These are phyloP conservation scores for Drosophila emarginata DNA, from an alignment of 2,888 invertebrate species.

Conservation along the genomic window DNA sequence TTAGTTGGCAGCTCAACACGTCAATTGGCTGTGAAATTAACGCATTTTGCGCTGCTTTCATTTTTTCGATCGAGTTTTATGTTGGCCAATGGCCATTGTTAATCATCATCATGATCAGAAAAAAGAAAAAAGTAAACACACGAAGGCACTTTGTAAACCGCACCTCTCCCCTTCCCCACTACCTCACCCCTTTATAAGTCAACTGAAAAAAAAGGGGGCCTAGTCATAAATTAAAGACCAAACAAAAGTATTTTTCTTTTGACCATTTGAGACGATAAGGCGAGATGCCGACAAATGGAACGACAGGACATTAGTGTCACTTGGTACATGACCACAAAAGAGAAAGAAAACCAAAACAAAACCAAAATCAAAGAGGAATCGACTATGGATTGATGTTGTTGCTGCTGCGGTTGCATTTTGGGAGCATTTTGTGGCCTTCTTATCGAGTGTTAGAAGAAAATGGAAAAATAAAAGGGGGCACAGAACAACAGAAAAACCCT, in stretches of 20 bases:
- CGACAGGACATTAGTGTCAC: conserved; percentile 77
- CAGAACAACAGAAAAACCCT: not conserved
- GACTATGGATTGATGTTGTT: conserved; percentile 33
- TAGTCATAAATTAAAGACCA: conserved; percentile 40
- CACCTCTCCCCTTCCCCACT: not conserved
- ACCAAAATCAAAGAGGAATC: not conserved
- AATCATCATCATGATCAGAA: conserved; percentile 10
- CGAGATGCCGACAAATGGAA: conserved; percentile 53
- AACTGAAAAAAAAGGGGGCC: not conserved
- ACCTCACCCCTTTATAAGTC: not conserved
- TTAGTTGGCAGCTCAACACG: conserved; percentile 41
- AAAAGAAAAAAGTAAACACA: conserved; percentile 39
- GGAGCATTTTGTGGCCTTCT: conserved; percentile 61
- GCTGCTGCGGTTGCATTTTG: conserved; percentile 55
- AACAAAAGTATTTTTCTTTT: conserved; percentile 19
- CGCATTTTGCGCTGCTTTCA: conserved; percentile 76
- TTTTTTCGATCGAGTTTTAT: conserved; percentile 20
- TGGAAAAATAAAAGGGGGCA: too few species aligned
- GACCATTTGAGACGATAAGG: conserved; percentile 8
- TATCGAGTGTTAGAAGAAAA: conserved; percentile 23
- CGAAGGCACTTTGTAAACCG: conserved; percentile 55
- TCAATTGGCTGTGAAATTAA: conserved; percentile 73
- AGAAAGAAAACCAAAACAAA: conserved; percentile 24
- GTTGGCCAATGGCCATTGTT: conserved; percentile 10
- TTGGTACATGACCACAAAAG: conserved; percentile 62